Conservation (phyloP, 2,797 vertebrate genomes). For the Danio tinwini region DNA sequence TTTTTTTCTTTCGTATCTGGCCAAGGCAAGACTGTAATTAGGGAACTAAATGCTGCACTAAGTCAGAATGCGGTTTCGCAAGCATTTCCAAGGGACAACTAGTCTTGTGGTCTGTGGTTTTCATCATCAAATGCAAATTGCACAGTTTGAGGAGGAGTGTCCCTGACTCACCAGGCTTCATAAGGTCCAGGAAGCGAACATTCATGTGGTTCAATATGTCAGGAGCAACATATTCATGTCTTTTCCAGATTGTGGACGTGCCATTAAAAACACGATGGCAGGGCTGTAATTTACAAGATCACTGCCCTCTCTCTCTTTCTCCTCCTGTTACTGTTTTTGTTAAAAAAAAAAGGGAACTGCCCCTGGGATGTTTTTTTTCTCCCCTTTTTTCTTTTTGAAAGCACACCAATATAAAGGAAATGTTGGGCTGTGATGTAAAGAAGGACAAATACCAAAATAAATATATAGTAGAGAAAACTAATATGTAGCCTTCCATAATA, state of each 20-base stretch:
- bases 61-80: constrained; percentile 80
- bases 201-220: constrained; percentile 78
- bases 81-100: constrained; percentile 82
- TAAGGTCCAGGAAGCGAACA: constrained; percentile 80
- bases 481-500: background rate
- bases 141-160: constrained; percentile 80
- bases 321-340: constrained; percentile 37
- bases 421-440: background rate
- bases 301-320: constrained; percentile 32
- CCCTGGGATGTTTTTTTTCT: background rate
- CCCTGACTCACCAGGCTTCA: constrained; percentile 80
- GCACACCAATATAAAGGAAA: background rate
- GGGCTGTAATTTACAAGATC: constrained; percentile 74
- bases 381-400: background rate
- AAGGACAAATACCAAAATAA: background rate
- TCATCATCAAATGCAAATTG: constrained; percentile 86
- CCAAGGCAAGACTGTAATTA: constrained; percentile 82
- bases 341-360: background rate
- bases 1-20: constrained; percentile 65
- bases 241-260: constrained; percentile 75
- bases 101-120: constrained; percentile 85
- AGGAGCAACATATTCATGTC: constrained; percentile 76
- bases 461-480: background rate
- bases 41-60: constrained; percentile 81
- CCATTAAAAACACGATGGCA: constrained; percentile 77